These are phyloP conservation scores for Dipodomys merriami DNA, from an alignment of 2,113 vertebrate species.

Conservation along the genomic window DNA sequence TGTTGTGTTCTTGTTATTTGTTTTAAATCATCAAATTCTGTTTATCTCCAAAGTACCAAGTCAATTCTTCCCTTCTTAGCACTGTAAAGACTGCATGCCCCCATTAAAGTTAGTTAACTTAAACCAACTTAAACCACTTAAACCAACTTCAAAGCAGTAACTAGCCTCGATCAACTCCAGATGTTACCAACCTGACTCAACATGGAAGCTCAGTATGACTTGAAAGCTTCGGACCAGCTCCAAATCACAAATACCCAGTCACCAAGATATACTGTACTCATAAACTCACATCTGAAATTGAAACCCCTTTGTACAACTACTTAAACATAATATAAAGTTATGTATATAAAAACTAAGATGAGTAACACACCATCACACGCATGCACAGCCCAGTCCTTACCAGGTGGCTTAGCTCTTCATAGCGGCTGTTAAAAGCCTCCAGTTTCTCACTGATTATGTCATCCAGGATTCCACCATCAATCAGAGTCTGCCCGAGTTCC, in stretches of 20 bases:
- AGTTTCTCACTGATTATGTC: conserved; percentile 98
- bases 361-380: not conserved
- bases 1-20: not conserved
- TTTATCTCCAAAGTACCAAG: not conserved
- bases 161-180: not conserved
- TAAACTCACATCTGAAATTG: no score
- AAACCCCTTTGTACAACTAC: no score
- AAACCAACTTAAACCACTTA: not conserved
- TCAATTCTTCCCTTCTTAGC: not conserved
- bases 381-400: conserved; percentile 83
- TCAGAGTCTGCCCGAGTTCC: conserved; percentile 97
- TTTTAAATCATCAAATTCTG: not conserved
- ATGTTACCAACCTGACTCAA: not conserved
- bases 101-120: not conserved
- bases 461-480: conserved; percentile 98
- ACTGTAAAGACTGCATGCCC: not conserved
- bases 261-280: no score
- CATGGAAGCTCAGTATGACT: not conserved
- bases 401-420: conserved; percentile 94
- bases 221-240: not conserved
- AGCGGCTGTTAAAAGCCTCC: conserved; percentile 94
- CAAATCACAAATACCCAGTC: fast-evolving
- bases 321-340: no score
- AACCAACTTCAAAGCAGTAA: not conserved
- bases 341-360: no score